A percentile compares a stretch with the other conserved stretches of the same genome.
These are phyloP conservation scores for Stictocephala bisonia DNA, from an alignment of 2,888 invertebrate species.

Conservation along the genomic window DNA sequence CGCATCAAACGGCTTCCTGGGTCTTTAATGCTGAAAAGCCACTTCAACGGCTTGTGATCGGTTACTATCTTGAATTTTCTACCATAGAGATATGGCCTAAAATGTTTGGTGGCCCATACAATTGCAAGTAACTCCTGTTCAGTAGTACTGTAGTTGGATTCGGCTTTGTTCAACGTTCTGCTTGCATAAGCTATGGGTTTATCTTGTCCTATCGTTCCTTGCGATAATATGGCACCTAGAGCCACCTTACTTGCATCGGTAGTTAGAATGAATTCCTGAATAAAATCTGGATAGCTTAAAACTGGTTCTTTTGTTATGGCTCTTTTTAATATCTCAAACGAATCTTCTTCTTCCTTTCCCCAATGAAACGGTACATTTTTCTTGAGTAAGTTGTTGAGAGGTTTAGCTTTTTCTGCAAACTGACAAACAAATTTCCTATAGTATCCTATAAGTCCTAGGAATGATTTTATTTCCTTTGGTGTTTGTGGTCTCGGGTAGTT, in stretches of 20 bases:
- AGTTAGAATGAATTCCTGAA: background rate
- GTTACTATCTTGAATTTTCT: constrained; percentile 62
- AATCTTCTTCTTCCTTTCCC: constrained; percentile 34
- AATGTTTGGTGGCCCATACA: background rate
- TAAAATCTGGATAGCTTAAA: background rate
- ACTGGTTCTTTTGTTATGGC: background rate
- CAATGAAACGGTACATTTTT: constrained; percentile 54
- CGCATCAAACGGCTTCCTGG: background rate
- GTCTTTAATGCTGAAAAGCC: constrained; percentile 58
- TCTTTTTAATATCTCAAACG: background rate
- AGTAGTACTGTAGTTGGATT: background rate
- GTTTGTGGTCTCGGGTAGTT: constrained; percentile 45
- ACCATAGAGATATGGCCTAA: constrained; percentile 56
- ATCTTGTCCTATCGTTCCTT: background rate
- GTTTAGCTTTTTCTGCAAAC: constrained; percentile 60
- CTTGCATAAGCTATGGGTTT: background rate
- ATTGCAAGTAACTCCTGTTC: background rate
- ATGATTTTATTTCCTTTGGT: constrained; percentile 53
- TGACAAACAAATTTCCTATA: constrained; percentile 62
- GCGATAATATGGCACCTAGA: background rate
- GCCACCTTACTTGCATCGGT: background rate
- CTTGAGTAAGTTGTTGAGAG: constrained; percentile 54
- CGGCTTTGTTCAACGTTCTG: background rate
- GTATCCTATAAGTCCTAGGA: constrained; percentile 62
- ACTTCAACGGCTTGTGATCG: constrained; percentile 63